Evolutionary conservation across 2,888 invertebrate genomes (phyloP).

Genomic region (Hololepta plana): DNA sequence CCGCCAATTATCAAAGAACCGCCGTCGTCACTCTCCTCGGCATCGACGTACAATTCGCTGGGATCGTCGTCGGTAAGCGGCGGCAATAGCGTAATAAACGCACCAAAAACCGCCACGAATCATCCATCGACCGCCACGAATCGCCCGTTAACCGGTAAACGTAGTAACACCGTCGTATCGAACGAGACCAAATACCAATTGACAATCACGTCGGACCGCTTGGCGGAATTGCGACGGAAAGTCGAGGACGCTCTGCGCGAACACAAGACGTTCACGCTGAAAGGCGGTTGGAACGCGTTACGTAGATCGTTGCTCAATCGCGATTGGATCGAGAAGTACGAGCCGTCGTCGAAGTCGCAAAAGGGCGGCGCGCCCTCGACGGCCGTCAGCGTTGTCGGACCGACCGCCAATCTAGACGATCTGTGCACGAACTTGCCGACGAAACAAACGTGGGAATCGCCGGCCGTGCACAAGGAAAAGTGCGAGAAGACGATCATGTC

Average conservation of each 20-base stretch:
- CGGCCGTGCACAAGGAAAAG: constrained; percentile 33
- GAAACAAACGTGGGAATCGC: constrained; percentile 24
- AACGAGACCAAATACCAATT: constrained; percentile 20
- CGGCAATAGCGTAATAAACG: too few relatives aligned
- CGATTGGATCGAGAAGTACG: constrained; percentile 57
- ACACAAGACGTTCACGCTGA: constrained; percentile 46
- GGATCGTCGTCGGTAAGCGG: too few relatives aligned
- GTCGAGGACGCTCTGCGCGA: constrained; percentile 47
- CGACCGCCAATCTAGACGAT: constrained; percentile 18
- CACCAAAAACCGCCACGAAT: too few relatives aligned
- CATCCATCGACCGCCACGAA: too few relatives aligned
- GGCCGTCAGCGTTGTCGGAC: too few relatives aligned
- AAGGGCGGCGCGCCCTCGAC: too few relatives aligned
- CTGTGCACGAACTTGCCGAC: constrained; percentile 23
- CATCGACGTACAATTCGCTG: too few relatives aligned
- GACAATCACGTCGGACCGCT: constrained; percentile 45
- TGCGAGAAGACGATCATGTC: constrained; percentile 46
- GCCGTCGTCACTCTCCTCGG: too few relatives aligned
- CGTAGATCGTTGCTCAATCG: constrained; percentile 47
- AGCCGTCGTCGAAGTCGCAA: constrained; percentile 18
- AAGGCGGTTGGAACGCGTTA: constrained; percentile 51
- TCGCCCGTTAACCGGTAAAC: too few relatives aligned
- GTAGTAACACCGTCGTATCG: too few relatives aligned
- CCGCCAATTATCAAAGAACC: too few relatives aligned
- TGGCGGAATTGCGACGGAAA: constrained; percentile 42